Evolutionary conservation across 2,888 invertebrate genomes (phyloP).

Genomic region (Cephalotes varians): DNA sequence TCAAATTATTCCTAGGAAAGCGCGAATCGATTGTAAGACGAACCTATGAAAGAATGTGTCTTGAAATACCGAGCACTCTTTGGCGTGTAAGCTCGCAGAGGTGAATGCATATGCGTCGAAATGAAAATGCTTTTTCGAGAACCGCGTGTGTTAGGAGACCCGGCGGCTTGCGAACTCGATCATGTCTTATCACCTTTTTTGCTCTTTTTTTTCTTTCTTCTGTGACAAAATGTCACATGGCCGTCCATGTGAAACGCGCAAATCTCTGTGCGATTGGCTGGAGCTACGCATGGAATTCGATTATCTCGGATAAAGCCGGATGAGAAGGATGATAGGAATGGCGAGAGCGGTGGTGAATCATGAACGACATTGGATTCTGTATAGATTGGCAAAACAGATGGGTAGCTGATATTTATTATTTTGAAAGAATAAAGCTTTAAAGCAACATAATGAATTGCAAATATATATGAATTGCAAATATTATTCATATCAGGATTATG

Average conservation of each 20-base stretch:
- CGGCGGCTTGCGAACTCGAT: constrained; percentile 6
- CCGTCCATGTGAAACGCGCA: constrained; percentile 48
- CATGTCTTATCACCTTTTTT: constrained; percentile 30
- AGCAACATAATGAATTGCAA: not conserved
- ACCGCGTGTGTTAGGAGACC: not conserved
- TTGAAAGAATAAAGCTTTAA: not conserved
- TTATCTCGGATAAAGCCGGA: constrained; percentile 59
- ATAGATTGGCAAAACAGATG: not conserved
- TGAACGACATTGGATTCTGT: not conserved
- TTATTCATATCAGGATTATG: constrained; percentile 2
- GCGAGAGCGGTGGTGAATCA: not conserved
- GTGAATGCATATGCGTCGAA: constrained; percentile 24
- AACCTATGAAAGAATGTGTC: not conserved
- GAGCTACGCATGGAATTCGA: constrained; percentile 73
- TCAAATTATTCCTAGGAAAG: constrained; percentile 20
- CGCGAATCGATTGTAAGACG: constrained; percentile 33
- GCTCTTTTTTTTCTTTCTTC: not conserved
- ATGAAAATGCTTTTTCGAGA: constrained; percentile 30
- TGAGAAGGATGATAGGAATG: constrained; percentile 3
- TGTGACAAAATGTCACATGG: constrained; percentile 59
- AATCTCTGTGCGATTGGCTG: constrained; percentile 69
- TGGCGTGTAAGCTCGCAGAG: constrained; percentile 36
- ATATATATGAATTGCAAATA: constrained; percentile 18
- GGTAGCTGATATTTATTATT: constrained; percentile 7
- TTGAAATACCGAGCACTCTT: constrained; percentile 3